Percentiles rank a stretch among this genome's conserved stretches.
These are phyloP conservation scores for Diaperis boleti DNA, from an alignment of 2,888 invertebrate species.

Conservation along the genomic window DNA sequence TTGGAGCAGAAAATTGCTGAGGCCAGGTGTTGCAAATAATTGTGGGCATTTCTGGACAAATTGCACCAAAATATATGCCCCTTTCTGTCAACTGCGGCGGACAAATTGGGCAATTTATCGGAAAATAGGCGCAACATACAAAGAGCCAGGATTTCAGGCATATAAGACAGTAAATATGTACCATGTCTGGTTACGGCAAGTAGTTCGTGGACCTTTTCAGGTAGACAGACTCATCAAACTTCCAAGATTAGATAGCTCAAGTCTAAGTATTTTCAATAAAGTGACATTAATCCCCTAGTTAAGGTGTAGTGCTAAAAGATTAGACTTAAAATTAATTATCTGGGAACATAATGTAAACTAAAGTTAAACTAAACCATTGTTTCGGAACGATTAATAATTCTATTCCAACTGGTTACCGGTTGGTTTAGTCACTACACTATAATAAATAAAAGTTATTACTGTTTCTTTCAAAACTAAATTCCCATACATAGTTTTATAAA, in stretches of 20 bases:
- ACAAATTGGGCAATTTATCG: constrained; percentile 36
- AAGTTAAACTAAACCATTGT: too few species aligned
- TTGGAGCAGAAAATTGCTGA: constrained; percentile 55
- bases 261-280: too few species aligned
- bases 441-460: too few species aligned
- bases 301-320: too few species aligned
- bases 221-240: not conserved
- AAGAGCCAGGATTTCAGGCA: not conserved
- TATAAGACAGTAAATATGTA: not conserved
- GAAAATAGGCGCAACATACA: constrained; percentile 6
- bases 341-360: too few species aligned
- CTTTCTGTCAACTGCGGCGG: constrained; percentile 1
- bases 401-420: too few species aligned
- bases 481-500: not conserved
- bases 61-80: constrained; percentile 57
- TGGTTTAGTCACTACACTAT: too few species aligned
- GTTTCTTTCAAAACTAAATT: not conserved
- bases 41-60: constrained; percentile 63
- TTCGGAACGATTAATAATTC: too few species aligned
- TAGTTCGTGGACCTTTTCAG: constrained; percentile 7
- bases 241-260: too few species aligned
- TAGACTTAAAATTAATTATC: too few species aligned
- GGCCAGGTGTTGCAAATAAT: constrained; percentile 57
- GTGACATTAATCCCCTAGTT: too few species aligned
- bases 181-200: too few species aligned